phyloP scores from a whole-genome alignment of 2,113 vertebrate genomes.

The Halcyon malimbica region DNA sequence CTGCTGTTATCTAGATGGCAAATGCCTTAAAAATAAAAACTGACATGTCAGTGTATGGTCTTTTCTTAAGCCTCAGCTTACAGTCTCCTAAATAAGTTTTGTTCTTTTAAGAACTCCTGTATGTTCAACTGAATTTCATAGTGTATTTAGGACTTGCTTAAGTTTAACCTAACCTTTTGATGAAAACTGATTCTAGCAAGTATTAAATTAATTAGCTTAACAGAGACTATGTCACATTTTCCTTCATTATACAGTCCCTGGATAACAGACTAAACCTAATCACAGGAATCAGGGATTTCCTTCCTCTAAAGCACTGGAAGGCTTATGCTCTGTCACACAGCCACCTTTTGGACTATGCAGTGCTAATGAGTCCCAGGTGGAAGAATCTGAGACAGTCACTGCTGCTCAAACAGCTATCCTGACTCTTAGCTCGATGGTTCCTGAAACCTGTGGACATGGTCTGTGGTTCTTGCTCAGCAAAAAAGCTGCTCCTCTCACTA shows the following conservation, averaged over 20 bases:
- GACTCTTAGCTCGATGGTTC: neutral
- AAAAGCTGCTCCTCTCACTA: neutral
- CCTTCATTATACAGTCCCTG: neutral
- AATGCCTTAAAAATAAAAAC: constrained; percentile 76
- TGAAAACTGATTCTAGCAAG: neutral
- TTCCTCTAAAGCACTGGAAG: neutral
- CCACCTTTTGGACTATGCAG: neutral
- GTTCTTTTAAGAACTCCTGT: neutral
- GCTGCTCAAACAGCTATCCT: neutral
- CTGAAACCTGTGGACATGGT: neutral
- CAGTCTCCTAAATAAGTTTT: neutral
- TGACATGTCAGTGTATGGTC: neutral
- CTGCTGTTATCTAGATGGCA: constrained; percentile 89
- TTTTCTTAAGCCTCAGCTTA: neutral
- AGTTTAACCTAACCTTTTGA: neutral
- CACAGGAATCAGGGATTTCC: neutral
- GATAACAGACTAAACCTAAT: neutral
- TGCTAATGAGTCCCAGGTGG: accelerated
- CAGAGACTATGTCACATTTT: neutral
- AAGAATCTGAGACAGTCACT: neutral
- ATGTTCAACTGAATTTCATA: neutral
- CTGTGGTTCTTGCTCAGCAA: neutral
- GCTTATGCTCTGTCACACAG: neutral
- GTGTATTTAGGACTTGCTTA: neutral
- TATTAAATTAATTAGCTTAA: neutral